A percentile compares a stretch with the other conserved stretches of the same genome.
phyloP scores from a whole-genome alignment of 1,140 invertebrate genomes.

The Cryptotermes secundus region DNA sequence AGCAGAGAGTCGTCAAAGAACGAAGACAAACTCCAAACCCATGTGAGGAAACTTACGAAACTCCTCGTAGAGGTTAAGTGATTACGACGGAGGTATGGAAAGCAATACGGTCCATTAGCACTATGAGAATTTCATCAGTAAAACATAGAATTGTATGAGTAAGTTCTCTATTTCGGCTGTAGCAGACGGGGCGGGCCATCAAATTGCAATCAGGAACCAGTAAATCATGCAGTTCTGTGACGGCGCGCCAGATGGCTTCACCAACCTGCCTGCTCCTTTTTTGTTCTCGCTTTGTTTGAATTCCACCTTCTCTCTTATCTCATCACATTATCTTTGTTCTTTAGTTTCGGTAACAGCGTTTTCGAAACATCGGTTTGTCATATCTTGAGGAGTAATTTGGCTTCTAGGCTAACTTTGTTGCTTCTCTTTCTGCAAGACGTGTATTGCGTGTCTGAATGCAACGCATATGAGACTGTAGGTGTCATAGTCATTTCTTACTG shows the following conservation, averaged over 20 bases:
- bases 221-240: slow-evolving; percentile 7
- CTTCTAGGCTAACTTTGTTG: too few species aligned
- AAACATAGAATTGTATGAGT: slow-evolving; percentile 6
- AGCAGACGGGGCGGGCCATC: background rate
- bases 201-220: background rate
- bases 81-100: background rate
- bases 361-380: too few species aligned
- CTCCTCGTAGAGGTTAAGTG: background rate
- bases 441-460: too few species aligned
- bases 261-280: background rate
- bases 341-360: too few species aligned
- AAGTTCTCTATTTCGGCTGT: background rate
- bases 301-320: background rate
- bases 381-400: too few species aligned
- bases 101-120: slow-evolving; percentile 2
- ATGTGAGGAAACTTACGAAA: too few species aligned
- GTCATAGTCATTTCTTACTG: too few species aligned
- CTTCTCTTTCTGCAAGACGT: too few species aligned
- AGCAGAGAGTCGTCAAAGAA: too few species aligned
- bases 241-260: slow-evolving; percentile 2
- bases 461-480: too few species aligned
- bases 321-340: background rate
- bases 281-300: background rate
- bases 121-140: background rate
- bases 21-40: too few species aligned